Percentiles rank a stretch among this genome's conserved stretches.
phyloP scores from a whole-genome alignment of 1,140 invertebrate genomes.

The Parasteatoda tepidariorum region DNA sequence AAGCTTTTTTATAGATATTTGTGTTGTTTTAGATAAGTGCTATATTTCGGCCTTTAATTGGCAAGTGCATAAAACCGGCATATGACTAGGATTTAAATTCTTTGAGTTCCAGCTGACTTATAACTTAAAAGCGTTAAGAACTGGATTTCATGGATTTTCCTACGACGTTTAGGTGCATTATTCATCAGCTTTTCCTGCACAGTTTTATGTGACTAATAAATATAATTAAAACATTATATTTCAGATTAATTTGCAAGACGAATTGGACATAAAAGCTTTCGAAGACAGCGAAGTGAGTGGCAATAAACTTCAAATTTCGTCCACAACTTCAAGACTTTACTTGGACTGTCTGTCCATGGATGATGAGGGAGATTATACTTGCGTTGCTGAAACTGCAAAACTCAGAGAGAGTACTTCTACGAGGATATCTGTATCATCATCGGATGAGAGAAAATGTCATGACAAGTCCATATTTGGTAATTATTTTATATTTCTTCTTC shows the following conservation, averaged over 20 bases:
- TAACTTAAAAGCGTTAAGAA: too few relatives aligned
- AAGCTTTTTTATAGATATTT: too few relatives aligned
- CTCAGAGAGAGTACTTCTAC: constrained; percentile 71
- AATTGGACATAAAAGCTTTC: constrained; percentile 6
- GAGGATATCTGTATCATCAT: background rate
- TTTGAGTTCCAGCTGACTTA: too few relatives aligned
- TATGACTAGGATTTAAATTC: too few relatives aligned
- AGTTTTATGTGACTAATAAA: too few relatives aligned
- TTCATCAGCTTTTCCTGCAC: too few relatives aligned
- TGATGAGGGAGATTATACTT: constrained; percentile 77
- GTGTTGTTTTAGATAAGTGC: too few relatives aligned
- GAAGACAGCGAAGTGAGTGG: background rate
- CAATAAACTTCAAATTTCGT: constrained; percentile 32
- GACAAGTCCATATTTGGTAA: background rate
- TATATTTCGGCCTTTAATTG: too few relatives aligned
- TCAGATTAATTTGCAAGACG: constrained; percentile 4
- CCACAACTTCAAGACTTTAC: constrained; percentile 73
- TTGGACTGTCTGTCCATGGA: constrained; percentile 74
- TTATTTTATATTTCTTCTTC: background rate
- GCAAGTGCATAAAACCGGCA: too few relatives aligned
- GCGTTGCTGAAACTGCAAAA: constrained; percentile 76
- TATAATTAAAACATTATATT: too few relatives aligned
- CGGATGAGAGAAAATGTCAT: constrained; percentile 13
- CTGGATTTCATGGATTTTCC: too few relatives aligned
- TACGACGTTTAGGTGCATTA: too few relatives aligned